phyloP scores from a whole-genome alignment of 2,888 invertebrate species.

The Strigamia transsilvanica region DNA sequence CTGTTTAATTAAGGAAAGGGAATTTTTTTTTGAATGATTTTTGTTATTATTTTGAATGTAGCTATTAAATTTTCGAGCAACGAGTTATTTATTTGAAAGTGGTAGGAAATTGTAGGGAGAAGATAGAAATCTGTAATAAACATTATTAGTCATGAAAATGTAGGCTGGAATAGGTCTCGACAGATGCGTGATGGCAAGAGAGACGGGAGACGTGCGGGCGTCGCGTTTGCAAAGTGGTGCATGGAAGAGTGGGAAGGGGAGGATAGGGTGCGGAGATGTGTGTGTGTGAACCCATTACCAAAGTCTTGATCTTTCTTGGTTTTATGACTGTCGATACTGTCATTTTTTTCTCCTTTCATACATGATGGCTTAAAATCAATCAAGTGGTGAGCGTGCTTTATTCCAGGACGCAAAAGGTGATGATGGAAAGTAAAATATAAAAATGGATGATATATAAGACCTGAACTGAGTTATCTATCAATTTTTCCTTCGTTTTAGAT shows the following conservation, averaged over 20 bases:
- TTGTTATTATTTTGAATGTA: constrained; percentile 34
- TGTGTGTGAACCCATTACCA: constrained; percentile 28
- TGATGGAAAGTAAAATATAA: constrained; percentile 2
- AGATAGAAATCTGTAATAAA: constrained; percentile 38
- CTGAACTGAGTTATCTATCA: constrained; percentile 15
- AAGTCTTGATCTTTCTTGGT: constrained; percentile 38
- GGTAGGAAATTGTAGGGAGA: constrained; percentile 35
- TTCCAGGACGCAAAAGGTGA: constrained; percentile 18
- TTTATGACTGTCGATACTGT: constrained; percentile 38
- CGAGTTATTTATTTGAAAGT: constrained; percentile 38
- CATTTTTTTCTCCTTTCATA: constrained; percentile 6
- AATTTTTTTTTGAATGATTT: background rate
- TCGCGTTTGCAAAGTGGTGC: constrained; percentile 30
- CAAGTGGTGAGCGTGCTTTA: constrained; percentile 3
- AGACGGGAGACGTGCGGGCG: constrained; percentile 7
- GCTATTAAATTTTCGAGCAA: constrained; percentile 5
- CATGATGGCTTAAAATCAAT: constrained; percentile 24
- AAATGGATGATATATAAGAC: constrained; percentile 12
- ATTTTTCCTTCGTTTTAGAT: background rate
- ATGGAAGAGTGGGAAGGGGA: background rate
- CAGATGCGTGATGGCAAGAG: constrained; percentile 35
- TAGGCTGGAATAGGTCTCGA: constrained; percentile 34
- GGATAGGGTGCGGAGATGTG: background rate
- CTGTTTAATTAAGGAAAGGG: constrained; percentile 20
- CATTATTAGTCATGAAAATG: constrained; percentile 34